phyloP scores from a whole-genome alignment of 2,113 vertebrate genomes.

The Meriones unguiculatus region DNA sequence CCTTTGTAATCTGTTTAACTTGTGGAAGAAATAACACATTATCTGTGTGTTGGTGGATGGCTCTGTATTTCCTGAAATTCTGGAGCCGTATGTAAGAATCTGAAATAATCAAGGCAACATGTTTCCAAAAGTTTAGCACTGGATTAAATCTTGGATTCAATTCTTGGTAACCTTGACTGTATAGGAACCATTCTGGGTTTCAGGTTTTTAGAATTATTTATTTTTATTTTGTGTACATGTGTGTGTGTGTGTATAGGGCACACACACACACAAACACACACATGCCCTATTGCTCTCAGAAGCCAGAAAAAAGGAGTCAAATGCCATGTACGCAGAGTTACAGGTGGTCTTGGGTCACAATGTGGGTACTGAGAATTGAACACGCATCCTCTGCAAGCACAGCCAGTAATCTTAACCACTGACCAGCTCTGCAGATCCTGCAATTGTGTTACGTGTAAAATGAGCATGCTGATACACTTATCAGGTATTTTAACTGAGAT shows the following conservation, averaged over 20 bases:
- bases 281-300: neutral
- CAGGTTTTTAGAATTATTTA: neutral
- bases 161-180: neutral
- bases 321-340: neutral
- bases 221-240: neutral
- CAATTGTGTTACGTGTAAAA: constrained; percentile 1
- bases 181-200: neutral
- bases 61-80: constrained; percentile 19
- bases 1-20: neutral
- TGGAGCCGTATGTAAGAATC: neutral
- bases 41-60: neutral
- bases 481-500: neutral
- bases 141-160: neutral
- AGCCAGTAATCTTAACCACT: neutral
- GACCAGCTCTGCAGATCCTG: neutral
- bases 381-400: neutral
- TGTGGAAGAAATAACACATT: neutral
- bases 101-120: neutral
- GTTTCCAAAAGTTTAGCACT: neutral
- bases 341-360: neutral
- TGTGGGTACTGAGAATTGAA: neutral
- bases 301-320: neutral
- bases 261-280: too few relatives aligned
- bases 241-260: neutral
- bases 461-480: neutral